phyloP scores from a whole-genome alignment of 2,888 invertebrate species.

The Leptinotarsa haldemani region DNA sequence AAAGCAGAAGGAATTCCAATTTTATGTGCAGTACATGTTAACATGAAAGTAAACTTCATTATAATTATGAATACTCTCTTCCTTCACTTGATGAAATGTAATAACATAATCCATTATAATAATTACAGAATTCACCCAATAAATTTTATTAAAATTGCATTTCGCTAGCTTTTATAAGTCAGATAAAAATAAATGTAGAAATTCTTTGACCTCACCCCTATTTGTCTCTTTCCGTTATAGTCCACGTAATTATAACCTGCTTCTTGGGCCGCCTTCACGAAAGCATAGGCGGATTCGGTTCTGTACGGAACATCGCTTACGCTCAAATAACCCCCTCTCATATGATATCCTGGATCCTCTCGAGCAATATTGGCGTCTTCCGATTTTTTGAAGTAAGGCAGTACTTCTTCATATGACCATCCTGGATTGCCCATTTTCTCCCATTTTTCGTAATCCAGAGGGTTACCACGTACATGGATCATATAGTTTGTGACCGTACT shows the following conservation, averaged over 20 bases:
- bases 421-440: conserved; percentile 69
- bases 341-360: conserved; percentile 60
- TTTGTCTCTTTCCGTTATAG: conserved; percentile 73
- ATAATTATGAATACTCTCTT: too few species aligned
- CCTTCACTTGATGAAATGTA: too few species aligned
- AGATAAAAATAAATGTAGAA: conserved; percentile 60
- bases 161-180: too few species aligned
- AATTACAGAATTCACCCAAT: too few species aligned
- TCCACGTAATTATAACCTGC: conserved; percentile 77
- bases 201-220: conserved; percentile 67
- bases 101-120: too few species aligned
- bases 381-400: conserved; percentile 64
- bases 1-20: too few species aligned
- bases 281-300: conserved; percentile 68
- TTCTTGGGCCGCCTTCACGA: conserved; percentile 73
- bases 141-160: too few species aligned
- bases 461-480: conserved; percentile 73
- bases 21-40: too few species aligned
- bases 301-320: conserved; percentile 61
- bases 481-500: conserved; percentile 64
- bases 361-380: conserved; percentile 59
- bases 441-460: conserved; percentile 79
- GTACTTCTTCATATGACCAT: conserved; percentile 67
- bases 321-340: conserved; percentile 62
- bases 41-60: too few species aligned